Evolutionary conservation across 1,140 invertebrate species (phyloP).

Genomic region (Trichonephila clavipes): DNA sequence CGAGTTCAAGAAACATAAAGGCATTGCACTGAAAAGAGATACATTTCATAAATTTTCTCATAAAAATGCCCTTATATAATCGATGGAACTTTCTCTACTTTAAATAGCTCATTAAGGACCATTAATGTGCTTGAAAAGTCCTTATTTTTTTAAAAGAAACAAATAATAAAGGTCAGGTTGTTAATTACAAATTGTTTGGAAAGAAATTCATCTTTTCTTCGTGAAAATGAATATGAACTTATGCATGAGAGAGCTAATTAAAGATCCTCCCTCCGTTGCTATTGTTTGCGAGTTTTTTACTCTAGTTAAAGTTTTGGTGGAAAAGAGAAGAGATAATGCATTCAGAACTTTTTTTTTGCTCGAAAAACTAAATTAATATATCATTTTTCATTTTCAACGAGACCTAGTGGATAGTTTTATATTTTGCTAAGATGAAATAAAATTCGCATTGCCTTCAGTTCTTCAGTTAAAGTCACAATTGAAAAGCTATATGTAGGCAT

Average conservation of each 20-base stretch:
- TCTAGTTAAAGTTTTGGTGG: background rate
- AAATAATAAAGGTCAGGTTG: background rate
- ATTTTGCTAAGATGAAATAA: too few species aligned
- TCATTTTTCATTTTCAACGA: too few species aligned
- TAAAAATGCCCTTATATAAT: background rate
- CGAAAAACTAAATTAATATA: too few species aligned
- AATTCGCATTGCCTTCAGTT: too few species aligned
- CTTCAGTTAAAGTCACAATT: too few species aligned
- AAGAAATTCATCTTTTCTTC: background rate
- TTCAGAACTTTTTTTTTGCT: too few species aligned
- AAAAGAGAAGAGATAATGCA: too few species aligned
- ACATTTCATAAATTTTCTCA: background rate
- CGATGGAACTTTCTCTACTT: background rate
- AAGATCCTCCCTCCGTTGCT: background rate
- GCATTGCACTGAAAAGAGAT: background rate
- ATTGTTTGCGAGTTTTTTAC: background rate
- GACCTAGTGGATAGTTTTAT: too few species aligned
- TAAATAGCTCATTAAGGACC: background rate
- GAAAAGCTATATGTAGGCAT: too few species aligned
- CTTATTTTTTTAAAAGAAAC: background rate
- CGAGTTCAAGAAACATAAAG: background rate
- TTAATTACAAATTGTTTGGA: slow-evolving; percentile 4
- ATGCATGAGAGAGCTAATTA: background rate
- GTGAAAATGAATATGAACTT: background rate
- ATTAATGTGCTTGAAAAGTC: background rate